Percentiles rank a stretch among this genome's conserved stretches.
These are phyloP conservation scores for Drosophila mimica DNA, from an alignment of 2,888 invertebrate species.

Conservation along the genomic window DNA sequence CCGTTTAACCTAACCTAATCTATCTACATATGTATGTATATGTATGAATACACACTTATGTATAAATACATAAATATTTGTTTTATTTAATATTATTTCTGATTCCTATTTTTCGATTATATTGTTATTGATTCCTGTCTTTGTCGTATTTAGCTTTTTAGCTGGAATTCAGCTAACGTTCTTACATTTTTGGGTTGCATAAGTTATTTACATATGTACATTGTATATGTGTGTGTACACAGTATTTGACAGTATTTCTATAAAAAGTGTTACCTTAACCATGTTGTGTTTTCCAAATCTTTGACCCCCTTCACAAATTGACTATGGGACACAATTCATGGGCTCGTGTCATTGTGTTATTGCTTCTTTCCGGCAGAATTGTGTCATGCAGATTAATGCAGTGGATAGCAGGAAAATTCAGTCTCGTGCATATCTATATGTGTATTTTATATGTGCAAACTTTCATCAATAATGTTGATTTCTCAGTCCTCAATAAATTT, in stretches of 20 bases:
- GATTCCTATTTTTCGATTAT: not conserved
- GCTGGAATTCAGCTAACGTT: not conserved
- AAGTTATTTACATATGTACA: not conserved
- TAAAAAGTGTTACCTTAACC: not conserved
- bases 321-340: not conserved
- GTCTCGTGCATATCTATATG: too few species aligned
- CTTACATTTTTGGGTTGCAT: not conserved
- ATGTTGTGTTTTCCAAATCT: not conserved
- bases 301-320: not conserved
- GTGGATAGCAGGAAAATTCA: too few species aligned
- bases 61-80: not conserved
- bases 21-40: not conserved
- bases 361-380: not conserved
- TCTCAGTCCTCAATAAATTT: not conserved
- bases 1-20: too few species aligned
- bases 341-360: not conserved
- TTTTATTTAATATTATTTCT: slow-evolving; percentile 4
- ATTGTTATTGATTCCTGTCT: not conserved
- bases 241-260: slow-evolving; percentile 5
- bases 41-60: not conserved
- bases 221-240: not conserved
- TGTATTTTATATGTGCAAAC: not conserved
- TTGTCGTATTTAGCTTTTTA: not conserved
- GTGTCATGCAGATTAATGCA: not conserved
- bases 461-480: not conserved